Evolutionary conservation across 1,140 invertebrate species (phyloP).

Genomic region (Ylistrum balloti): DNA sequence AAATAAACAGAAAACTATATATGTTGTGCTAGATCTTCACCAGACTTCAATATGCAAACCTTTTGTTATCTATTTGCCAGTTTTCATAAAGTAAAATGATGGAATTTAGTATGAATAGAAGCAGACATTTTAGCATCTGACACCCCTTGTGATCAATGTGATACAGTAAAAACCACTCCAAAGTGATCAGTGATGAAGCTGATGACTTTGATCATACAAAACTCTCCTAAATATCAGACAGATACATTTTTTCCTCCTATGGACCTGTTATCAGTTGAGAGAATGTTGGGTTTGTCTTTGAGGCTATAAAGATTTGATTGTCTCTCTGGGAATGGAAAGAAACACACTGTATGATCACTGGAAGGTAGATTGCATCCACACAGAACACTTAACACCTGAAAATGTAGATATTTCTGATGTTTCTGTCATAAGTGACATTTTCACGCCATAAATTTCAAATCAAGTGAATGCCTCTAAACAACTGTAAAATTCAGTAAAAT

Average conservation of each 20-base stretch:
- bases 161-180: neutral
- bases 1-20: too few relatives aligned
- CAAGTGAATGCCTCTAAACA: neutral
- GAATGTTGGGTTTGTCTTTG: neutral
- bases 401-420: neutral
- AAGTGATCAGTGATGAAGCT: neutral
- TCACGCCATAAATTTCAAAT: neutral
- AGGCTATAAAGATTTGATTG: neutral
- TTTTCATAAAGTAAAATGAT: neutral
- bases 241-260: neutral
- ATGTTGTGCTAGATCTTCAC: too few relatives aligned
- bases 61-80: neutral
- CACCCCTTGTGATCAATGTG: neutral
- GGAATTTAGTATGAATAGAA: neutral
- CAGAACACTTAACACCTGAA: neutral
- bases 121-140: neutral
- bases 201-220: neutral
- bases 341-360: slow-evolving; percentile 2
- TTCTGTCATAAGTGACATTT: slow-evolving; percentile 4
- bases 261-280: neutral
- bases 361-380: neutral
- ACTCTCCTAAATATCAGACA: slow-evolving; percentile 16
- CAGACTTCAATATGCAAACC: too few relatives aligned
- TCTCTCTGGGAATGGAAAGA: neutral
- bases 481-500: neutral